Evolutionary conservation across 2,797 vertebrate genomes (phyloP).

Genomic region (Calcarius lapponicus): DNA sequence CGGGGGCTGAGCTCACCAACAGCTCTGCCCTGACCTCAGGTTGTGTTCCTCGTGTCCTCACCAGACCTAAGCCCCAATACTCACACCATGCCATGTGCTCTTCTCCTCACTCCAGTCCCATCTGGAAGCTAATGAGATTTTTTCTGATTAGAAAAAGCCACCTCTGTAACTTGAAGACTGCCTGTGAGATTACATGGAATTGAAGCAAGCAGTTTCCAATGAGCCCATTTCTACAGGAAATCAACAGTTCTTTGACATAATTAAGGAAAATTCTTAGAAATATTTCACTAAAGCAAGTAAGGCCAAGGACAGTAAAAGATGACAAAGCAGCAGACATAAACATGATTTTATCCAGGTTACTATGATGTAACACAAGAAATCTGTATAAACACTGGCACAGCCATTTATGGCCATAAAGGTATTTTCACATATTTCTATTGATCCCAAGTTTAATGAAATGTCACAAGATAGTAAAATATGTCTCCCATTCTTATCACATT

Average conservation of each 20-base stretch:
- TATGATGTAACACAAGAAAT: not conserved
- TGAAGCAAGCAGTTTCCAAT: not conserved
- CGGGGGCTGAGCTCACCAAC: not conserved
- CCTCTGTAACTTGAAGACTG: not conserved
- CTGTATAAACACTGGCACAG: not conserved
- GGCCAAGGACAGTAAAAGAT: not conserved
- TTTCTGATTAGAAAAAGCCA: not conserved
- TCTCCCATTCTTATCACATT: not conserved
- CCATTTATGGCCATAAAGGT: not conserved
- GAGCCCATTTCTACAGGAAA: not conserved
- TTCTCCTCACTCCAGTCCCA: not conserved
- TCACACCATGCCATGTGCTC: not conserved
- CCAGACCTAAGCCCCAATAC: rapidly evolving
- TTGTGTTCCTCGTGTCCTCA: not conserved
- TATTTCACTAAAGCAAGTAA: not conserved
- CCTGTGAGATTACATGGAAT: not conserved
- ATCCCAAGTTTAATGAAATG: constrained; percentile 20
- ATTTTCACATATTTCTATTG: constrained; percentile 22
- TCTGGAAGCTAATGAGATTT: not conserved
- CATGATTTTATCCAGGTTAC: not conserved
- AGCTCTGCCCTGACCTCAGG: not conserved
- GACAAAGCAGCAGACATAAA: not conserved
- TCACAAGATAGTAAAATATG: not conserved
- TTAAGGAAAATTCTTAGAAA: not conserved
- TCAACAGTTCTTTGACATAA: not conserved